A percentile compares a stretch with the other conserved stretches of the same genome.
Evolutionary conservation across 1,140 invertebrate species (phyloP).

Genomic region (Heliconius hewitsoni): DNA sequence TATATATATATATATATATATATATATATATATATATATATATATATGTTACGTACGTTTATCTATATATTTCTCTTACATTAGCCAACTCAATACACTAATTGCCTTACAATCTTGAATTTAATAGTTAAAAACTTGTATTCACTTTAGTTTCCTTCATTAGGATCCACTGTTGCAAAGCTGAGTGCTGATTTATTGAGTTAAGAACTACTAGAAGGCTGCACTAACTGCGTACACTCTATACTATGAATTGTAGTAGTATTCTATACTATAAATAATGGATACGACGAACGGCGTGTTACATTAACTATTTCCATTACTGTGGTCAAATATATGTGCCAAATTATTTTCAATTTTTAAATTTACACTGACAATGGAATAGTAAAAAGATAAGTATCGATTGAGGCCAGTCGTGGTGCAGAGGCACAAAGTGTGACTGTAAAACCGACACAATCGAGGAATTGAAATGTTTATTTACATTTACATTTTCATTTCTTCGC

Average conservation of each 20-base stretch:
- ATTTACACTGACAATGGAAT: no score
- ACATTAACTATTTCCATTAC: neutral
- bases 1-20: no score
- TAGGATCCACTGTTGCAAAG: neutral
- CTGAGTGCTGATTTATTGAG: slow-evolving; percentile 22
- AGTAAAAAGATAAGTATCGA: no score
- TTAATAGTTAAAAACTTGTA: neutral
- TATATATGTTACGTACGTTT: no score
- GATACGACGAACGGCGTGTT: neutral
- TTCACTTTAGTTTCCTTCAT: neutral
- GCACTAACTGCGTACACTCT: neutral
- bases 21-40: no score
- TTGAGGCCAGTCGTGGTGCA: no score
- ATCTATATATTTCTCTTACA: neutral
- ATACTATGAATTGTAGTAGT: neutral
- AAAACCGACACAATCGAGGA: no score
- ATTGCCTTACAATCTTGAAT: neutral
- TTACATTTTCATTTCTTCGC: no score
- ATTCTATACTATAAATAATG: neutral
- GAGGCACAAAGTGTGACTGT: no score
- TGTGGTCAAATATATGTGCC: no score
- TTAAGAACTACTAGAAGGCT: slow-evolving; percentile 22
- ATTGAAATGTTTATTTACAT: no score
- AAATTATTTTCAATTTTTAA: no score
- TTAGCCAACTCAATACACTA: neutral